Base-by-base conservation (phyloP, 2,113 vertebrate species). In the Gallinago media region DNA sequence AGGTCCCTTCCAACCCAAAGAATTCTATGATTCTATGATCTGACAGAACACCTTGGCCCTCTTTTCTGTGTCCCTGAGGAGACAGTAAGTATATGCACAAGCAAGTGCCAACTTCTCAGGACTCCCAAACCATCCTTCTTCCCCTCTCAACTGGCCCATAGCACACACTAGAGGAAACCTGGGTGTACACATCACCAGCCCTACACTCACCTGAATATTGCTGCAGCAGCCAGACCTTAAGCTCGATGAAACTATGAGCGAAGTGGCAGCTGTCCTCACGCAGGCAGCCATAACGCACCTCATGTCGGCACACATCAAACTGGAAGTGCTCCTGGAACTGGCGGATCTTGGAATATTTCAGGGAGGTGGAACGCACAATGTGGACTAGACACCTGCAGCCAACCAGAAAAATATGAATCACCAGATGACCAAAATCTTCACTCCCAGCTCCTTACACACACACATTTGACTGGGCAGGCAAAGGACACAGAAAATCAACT, bases 141-240 rank as follows among this genome's bases (percentile, higher is more conserved):
- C 25, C 18, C 32, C 52, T 87, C 34, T 67, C 38, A 75, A 2
- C 21, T 68, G 62, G 54, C 22, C 16, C 52, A 5, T 7, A 27
- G 6, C 25, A 70, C 25, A 44, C 31, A 42, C 15, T 29, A 72
- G 62, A 83, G 78, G 46, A 83, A 85, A 54, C 15, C 16, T 2
- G 1, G 20, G 44, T 11, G 19, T 11, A 46, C 10, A 32, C 10
- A 32, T 20, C 36, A 70, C 14, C 61, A 49, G 52, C 22, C 67
- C 34, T 22, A 26, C 50, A 16, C 98, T 95, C 89, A 98, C 99
- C 99, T 82, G 99, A 99, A 93, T 98, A 97, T 26, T 97, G 98
- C 98, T 99, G 99, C 94, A 99, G 97, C 92, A 98, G 98, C 99
- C 99, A 99, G 95, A 99, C 98, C 96, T 99, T 98, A 78, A 99